phyloP scores from a whole-genome alignment of 92 coral and sea anemone species.

The Virgularia gustaviana region DNA sequence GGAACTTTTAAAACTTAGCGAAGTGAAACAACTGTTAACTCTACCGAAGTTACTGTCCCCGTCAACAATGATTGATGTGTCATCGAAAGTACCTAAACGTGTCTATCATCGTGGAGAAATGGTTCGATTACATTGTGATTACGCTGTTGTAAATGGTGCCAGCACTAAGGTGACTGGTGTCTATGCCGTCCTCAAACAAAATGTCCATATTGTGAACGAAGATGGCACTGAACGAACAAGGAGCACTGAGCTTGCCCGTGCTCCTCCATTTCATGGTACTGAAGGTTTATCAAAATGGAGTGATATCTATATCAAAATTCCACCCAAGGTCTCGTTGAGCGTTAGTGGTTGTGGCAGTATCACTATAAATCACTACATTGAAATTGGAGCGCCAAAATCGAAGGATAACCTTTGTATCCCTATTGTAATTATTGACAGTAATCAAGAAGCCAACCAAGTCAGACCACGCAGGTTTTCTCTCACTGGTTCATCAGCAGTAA shows the following conservation, averaged over 20 bases:
- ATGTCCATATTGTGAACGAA: not conserved
- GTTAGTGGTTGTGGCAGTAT: constrained; percentile 28
- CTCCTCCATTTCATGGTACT: constrained; percentile 16
- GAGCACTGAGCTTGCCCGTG: constrained; percentile 2
- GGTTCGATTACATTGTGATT: constrained; percentile 21
- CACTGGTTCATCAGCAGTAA: not conserved
- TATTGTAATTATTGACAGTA: constrained; percentile 23
- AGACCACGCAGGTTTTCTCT: constrained; percentile 17
- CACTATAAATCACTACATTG: constrained; percentile 13
- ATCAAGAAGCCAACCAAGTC: not conserved
- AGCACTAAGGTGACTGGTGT: constrained; percentile 9
- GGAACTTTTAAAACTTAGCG: constrained; percentile 1
- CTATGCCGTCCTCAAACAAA: constrained; percentile 27
- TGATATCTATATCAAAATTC: constrained; percentile 23
- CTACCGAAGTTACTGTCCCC: constrained; percentile 25
- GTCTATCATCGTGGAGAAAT: constrained; percentile 32
- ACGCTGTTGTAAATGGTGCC: constrained; percentile 9
- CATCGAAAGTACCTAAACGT: constrained; percentile 24
- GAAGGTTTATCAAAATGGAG: constrained; percentile 18
- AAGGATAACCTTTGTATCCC: constrained; percentile 32
- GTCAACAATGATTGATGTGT: constrained; percentile 14
- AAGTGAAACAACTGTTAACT: constrained; percentile 12
- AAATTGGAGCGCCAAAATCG: constrained; percentile 21
- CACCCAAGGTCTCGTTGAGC: constrained; percentile 7
- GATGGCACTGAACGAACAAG: constrained; percentile 7